Evolutionary conservation across 2,888 invertebrate genomes (phyloP), one percentile per base, ranked within the genome.

Genomic region (Ormyrus nitidulus): DNA sequence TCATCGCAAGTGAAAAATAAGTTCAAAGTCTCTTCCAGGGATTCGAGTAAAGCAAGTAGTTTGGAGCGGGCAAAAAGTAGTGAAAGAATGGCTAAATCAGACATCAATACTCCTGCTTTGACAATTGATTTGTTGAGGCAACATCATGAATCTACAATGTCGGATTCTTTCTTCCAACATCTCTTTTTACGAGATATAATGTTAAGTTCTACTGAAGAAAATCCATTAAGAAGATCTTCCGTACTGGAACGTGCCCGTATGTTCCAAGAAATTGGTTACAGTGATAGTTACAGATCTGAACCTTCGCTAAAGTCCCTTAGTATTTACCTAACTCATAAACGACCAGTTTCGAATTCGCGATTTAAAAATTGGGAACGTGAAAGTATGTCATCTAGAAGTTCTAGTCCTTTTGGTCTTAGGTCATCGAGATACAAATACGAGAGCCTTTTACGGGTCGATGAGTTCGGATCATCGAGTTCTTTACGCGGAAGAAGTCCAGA

Each of bases 341-440:
- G 93, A 86, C 95, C 95, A 6, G 95, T 95, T 0, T 93, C 94
- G 2, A 93, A 94, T 83, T 95, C 95, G 0, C 94, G 94, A 85
- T 95, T 96, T 88, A 93, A 93, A 85, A 92, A 93, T 84, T 92
- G 94, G 91, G 95, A 95, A 85, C 92, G 92, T 81, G 94, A 91
- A 87, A 93, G 91, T 79, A 89, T 86, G 10, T 88, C 90, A 0
- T 90, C 91, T 1, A 86, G 92, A 83, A 91, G 92, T 48, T 91
- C 92, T 13, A 94, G 93, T 85, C 93, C 94, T 0, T 92, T 93
- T 83, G 92, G 93, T 0, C 91, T 94, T 46, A 93, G 93, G 87
- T 86, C 88, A 0, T 88, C 88, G 8, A 87, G 88, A 59, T 84
- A 86, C 53, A 90, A 89, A 76, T 91, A 89, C 76, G 91, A 91